Conservation (phyloP, 2,888 invertebrate genomes). For the Lycaena phlaeas region DNA sequence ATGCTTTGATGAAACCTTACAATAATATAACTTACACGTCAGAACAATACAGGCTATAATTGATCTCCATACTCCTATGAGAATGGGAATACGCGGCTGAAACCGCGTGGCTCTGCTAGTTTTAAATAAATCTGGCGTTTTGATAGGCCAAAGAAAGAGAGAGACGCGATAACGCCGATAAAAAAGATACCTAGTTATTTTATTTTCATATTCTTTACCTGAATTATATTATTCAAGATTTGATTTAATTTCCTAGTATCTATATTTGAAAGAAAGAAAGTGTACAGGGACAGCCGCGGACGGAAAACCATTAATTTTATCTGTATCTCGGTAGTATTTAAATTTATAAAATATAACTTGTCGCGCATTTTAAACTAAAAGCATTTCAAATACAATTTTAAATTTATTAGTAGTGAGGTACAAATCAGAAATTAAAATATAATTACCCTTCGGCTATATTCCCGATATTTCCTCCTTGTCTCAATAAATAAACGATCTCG, state of each 20-base stretch:
- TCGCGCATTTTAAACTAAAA: neutral
- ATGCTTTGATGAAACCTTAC: too few species aligned
- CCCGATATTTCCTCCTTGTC: slow-evolving; percentile 74
- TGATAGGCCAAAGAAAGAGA: too few species aligned
- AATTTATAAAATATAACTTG: neutral
- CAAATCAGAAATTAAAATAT: slow-evolving; percentile 8
- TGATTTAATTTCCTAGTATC: neutral
- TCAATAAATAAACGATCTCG: slow-evolving; percentile 78
- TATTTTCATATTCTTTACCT: too few species aligned
- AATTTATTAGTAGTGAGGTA: neutral
- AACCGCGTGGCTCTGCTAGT: too few species aligned
- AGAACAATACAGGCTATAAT: too few species aligned
- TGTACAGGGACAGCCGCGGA: neutral
- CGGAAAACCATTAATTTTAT: neutral
- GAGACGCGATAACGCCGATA: too few species aligned
- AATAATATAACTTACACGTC: too few species aligned
- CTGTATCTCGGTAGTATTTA: neutral
- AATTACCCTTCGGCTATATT: slow-evolving; percentile 70
- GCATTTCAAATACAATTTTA: neutral
- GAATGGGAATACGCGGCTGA: too few species aligned
- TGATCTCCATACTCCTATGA: too few species aligned
- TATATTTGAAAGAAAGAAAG: neutral
- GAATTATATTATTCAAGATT: neutral
- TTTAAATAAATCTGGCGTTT: too few species aligned
- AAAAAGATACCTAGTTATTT: too few species aligned